Evolutionary conservation across 2,888 invertebrate genomes (phyloP), one percentile per base, ranked within the genome.

Genomic region (Branchellion lobata): DNA sequence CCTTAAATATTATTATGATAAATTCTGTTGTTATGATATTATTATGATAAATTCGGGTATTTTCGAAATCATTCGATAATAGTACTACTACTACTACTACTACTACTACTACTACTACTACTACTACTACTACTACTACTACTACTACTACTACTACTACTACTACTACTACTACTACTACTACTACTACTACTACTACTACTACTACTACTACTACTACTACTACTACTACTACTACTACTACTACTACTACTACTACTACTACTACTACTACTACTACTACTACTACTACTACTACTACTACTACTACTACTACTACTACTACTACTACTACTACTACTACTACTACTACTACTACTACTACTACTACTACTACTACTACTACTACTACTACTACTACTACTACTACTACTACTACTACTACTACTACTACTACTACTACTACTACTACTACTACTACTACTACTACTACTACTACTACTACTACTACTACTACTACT

Each of bases 81-180:
- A 53, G 18, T 65, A 65, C 65, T 65, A 72, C 72, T 72, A 72
- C 72, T 72, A 72, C 72, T 72, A 72, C 72, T 72, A 72, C 72
- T 72, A 72, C 72, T 72, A 72, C 72, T 72, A 72, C 72, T 72
- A 72, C 72, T 72, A 72, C 72, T 72, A 72, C 72, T 72, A 72
- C 72, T 72, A 72, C 72, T 72, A 72, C 72, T 72, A 72, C 72
- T 72, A 72, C 72, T 72, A 72, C 72, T 72, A 72, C 72, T 72
- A 72, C 72, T 72, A 72, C 72, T 72, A 72, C 72, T 72, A 72
- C 72, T 72, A 72, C 72, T 72, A 72, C 72, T 72, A 72, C 72
- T 72, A 72, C 72, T 72, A 72, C 27, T 24, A 18, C 24, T 72
- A 72, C 72, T 72, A 72, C 72, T 72, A 72, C 72, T 72, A 72